Percentiles rank a stretch among this genome's conserved stretches.
phyloP scores from a whole-genome alignment of 92 coral and sea anemone genomes.

The Montipora capitata region DNA sequence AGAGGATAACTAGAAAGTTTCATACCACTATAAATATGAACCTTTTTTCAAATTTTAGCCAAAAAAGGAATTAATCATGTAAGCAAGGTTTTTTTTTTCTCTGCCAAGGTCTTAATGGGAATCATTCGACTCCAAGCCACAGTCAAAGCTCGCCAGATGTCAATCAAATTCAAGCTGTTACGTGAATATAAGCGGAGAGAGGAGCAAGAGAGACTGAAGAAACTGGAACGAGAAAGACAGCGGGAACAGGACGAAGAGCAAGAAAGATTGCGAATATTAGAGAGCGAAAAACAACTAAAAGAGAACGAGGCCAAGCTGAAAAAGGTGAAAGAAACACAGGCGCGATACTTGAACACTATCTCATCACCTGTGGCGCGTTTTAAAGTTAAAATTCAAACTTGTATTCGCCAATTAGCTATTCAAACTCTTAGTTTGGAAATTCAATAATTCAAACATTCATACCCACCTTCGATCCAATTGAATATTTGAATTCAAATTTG shows the following conservation, averaged over 20 bases:
- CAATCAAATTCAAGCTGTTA: constrained; percentile 58
- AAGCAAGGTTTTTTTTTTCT: not conserved
- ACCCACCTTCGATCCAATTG: too few species aligned
- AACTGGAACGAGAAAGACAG: constrained; percentile 71
- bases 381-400: too few species aligned
- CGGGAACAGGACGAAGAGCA: constrained; percentile 19
- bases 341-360: not conserved
- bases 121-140: constrained; percentile 85
- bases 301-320: constrained; percentile 23
- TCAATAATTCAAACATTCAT: too few species aligned
- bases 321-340: not conserved
- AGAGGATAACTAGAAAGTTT: too few species aligned
- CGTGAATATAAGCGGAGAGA: constrained; percentile 71
- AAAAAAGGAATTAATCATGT: too few species aligned
- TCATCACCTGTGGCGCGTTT: too few species aligned
- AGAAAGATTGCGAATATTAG: too few species aligned
- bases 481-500: too few species aligned
- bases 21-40: too few species aligned
- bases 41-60: not conserved
- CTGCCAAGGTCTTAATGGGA: constrained; percentile 49
- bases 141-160: constrained; percentile 62
- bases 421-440: too few species aligned
- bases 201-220: constrained; percentile 62
- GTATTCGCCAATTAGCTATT: too few species aligned
- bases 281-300: not conserved